These are phyloP conservation scores for Campaea margaritaria DNA, from an alignment of 2,888 invertebrate species.

Conservation along the genomic window DNA sequence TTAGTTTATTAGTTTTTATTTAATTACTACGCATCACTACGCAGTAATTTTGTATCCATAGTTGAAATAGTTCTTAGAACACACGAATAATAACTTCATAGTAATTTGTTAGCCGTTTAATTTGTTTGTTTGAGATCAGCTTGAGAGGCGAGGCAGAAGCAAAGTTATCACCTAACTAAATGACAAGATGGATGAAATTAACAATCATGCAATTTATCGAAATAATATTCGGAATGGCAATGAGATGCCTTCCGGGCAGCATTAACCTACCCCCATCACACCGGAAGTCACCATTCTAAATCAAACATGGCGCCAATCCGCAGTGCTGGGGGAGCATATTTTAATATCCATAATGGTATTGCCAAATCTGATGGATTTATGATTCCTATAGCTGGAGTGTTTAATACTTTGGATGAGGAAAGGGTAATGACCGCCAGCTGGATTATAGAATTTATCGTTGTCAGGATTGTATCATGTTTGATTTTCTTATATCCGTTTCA, in stretches of 20 bases:
- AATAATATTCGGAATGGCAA: constrained; percentile 63
- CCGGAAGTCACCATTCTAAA: constrained; percentile 81
- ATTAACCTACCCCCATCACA: constrained; percentile 61
- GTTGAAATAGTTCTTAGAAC: too few relatives aligned
- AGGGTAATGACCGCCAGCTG: too few relatives aligned
- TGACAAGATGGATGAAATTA: constrained; percentile 46
- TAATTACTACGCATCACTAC: too few relatives aligned
- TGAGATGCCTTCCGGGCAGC: constrained; percentile 57
- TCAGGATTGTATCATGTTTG: too few relatives aligned
- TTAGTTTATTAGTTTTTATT: too few relatives aligned
- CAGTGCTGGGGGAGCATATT: constrained; percentile 67
- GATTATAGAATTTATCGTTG: too few relatives aligned
- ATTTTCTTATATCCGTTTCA: too few relatives aligned
- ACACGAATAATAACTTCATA: too few relatives aligned
- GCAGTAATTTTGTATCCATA: neutral
- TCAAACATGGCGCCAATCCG: constrained; percentile 75
- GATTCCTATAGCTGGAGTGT: constrained; percentile 21
- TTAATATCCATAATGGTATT: constrained; percentile 69
- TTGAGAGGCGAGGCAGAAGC: neutral
- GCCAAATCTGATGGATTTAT: constrained; percentile 56
- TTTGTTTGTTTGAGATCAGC: too few relatives aligned
- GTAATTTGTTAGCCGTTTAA: too few relatives aligned
- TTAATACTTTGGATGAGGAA: too few relatives aligned
- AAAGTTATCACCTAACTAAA: constrained; percentile 13
- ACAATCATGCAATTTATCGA: constrained; percentile 60